Base-by-base conservation (phyloP, 2,888 invertebrate genomes). In the Xanthia togata region DNA sequence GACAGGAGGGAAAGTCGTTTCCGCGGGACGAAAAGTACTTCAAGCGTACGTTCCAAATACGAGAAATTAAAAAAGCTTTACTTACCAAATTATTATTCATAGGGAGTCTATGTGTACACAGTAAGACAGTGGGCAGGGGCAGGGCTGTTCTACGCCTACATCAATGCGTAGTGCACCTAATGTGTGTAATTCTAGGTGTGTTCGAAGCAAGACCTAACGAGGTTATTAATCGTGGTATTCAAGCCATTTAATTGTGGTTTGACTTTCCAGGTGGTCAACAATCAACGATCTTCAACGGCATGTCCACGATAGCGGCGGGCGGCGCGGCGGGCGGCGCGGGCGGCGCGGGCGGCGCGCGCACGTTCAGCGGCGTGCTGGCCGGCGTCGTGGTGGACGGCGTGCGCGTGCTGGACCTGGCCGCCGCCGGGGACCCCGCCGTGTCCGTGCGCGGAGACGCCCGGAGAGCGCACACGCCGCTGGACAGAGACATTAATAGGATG, bases 341-440 rank as follows among this genome's bases (percentile, higher is more conserved):
- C 0, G 95, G 94, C 0, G 86, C 91, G 0, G 98, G 98, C 99
- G 62, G 98, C 81, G 97, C 97, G 70, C 97, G 98, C 60, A 97
- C 98, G 3, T 99, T 99, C 95, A 97, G 98, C 77, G 99, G 99
- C 0, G 98, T 99, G 50, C 97, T 99, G 76, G 98, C 99, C 4
- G 99, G 99, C 0, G 96, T 99, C 17, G 99, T 98, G 23, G 98
- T 98, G 75, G 99, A 99, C 92, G 98, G 98, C 11, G 97, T 98
- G 76, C 96, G 98, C 68, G 97, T 99, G 35, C 96, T 99, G 83
- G 99, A 99, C 93, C 94, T 98, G 92, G 98, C 98, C 0, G 98
- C 98, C 0, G 98, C 98, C 69, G 98, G 98, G 59, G 98, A 99
- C 92, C 97, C 98, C 0, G 97, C 98, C 73, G 98, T 98, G 1